Evolutionary conservation across 2,113 vertebrate species (phyloP).

Genomic region (Phylloscopus trochiloides): DNA sequence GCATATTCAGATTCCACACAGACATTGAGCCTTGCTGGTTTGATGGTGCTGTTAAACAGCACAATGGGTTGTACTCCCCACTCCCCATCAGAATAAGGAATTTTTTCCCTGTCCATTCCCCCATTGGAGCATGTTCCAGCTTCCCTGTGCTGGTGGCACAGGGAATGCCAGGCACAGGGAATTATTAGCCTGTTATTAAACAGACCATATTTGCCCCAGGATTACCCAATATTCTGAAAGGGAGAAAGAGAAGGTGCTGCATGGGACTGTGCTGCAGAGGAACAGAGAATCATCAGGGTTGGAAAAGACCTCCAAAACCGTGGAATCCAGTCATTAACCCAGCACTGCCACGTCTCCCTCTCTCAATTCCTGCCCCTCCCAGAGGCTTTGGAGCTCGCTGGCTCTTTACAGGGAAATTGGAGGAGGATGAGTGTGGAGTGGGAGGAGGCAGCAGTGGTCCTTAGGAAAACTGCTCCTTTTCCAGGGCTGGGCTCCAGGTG

Average conservation of each 20-base stretch:
- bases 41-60: not conserved
- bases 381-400: not conserved
- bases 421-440: not conserved
- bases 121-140: not conserved
- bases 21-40: not conserved
- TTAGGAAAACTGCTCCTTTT: not conserved
- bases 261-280: not conserved
- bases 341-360: not conserved
- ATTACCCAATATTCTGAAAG: not conserved
- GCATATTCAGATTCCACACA: not conserved
- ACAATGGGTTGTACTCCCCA: not conserved
- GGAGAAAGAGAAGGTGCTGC: fast-evolving
- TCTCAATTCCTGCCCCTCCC: not conserved
- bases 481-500: not conserved
- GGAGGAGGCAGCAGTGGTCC: not conserved
- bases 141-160: not conserved
- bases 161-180: too few relatives aligned
- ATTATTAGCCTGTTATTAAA: not conserved
- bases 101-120: not conserved
- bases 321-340: not conserved
- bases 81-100: not conserved
- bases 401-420: not conserved
- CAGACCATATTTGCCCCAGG: not conserved
- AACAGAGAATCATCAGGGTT: not conserved
- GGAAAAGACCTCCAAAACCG: not conserved